A percentile compares a stretch with the other conserved stretches of the same genome.
Evolutionary conservation across 2,888 invertebrate species (phyloP).

Genomic region (Mimachlamys varia): DNA sequence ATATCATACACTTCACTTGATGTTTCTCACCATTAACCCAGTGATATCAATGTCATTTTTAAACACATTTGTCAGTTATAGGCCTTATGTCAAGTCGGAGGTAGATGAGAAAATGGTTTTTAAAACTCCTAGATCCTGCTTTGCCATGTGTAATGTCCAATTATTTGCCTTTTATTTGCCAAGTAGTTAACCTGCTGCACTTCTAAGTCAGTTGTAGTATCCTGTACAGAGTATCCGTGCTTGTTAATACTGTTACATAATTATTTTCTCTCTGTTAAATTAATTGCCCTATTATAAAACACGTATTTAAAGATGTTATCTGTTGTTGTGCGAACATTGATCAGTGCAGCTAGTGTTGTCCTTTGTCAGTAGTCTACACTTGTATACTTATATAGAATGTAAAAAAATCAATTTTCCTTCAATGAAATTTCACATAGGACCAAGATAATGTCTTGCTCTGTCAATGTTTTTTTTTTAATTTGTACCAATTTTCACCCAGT

Average conservation of each 20-base stretch:
- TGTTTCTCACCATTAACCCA: constrained; percentile 30
- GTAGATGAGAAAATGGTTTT: background rate
- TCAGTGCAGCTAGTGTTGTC: constrained; percentile 46
- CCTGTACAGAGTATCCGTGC: constrained; percentile 28
- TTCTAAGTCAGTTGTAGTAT: constrained; percentile 10
- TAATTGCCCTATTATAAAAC: constrained; percentile 18
- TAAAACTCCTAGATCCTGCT: constrained; percentile 4
- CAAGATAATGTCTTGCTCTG: constrained; percentile 13
- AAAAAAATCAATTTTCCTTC: constrained; percentile 1
- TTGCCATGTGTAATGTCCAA: constrained; percentile 7
- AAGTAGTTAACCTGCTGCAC: constrained; percentile 1
- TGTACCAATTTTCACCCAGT: constrained; percentile 32
- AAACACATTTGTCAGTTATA: constrained; percentile 13
- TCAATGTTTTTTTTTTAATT: background rate
- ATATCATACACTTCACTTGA: constrained; percentile 26
- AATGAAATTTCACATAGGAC: constrained; percentile 5
- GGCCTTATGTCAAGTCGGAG: background rate
- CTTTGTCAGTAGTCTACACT: constrained; percentile 20
- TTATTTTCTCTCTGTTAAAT: constrained; percentile 36
- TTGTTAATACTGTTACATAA: constrained; percentile 31
- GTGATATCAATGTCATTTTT: constrained; percentile 26
- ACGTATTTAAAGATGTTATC: constrained; percentile 32
- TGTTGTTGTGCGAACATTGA: constrained; percentile 45
- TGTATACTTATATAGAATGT: constrained; percentile 17
- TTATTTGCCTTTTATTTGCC: constrained; percentile 26